Evolutionary conservation across 2,888 invertebrate species (phyloP).

Genomic region (Hypomecis atomaria): DNA sequence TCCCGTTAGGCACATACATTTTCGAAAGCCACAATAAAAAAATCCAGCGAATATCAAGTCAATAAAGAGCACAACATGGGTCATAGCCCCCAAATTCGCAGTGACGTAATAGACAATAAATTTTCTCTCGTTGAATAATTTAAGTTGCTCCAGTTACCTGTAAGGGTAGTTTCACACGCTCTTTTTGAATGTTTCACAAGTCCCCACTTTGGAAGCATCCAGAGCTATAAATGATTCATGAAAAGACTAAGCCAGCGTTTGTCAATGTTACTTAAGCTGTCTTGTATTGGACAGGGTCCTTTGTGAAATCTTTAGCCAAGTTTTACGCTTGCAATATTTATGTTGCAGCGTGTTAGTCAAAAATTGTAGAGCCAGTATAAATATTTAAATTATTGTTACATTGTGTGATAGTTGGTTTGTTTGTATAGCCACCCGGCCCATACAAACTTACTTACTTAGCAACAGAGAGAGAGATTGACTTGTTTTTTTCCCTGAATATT

Average conservation of each 20-base stretch:
- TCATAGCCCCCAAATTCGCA: slow-evolving; percentile 25
- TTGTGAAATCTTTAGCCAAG: slow-evolving; percentile 12
- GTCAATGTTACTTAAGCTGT: slow-evolving; percentile 25
- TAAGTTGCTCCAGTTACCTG: slow-evolving; percentile 40
- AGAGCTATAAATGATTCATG: slow-evolving; percentile 65
- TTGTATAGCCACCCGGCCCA: too few relatives aligned
- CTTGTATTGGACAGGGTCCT: slow-evolving; percentile 5
- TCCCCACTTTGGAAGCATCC: slow-evolving; percentile 52
- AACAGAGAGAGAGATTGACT: too few relatives aligned
- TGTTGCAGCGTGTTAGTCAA: neutral
- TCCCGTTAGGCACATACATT: too few relatives aligned
- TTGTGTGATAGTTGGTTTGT: too few relatives aligned
- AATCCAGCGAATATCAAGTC: slow-evolving; percentile 6
- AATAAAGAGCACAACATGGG: slow-evolving; percentile 20
- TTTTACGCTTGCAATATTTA: slow-evolving; percentile 9
- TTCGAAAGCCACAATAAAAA: neutral
- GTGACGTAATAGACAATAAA: slow-evolving; percentile 45
- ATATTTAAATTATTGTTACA: too few relatives aligned
- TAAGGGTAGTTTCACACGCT: slow-evolving; percentile 43
- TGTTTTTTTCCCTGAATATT: too few relatives aligned
- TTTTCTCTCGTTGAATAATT: slow-evolving; percentile 49
- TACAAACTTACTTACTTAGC: too few relatives aligned
- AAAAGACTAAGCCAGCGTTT: slow-evolving; percentile 41
- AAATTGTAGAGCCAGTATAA: too few relatives aligned
- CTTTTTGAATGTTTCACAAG: slow-evolving; percentile 58